phyloP scores from a whole-genome alignment of 2,797 vertebrate species.

The Trichosurus vulpecula region DNA sequence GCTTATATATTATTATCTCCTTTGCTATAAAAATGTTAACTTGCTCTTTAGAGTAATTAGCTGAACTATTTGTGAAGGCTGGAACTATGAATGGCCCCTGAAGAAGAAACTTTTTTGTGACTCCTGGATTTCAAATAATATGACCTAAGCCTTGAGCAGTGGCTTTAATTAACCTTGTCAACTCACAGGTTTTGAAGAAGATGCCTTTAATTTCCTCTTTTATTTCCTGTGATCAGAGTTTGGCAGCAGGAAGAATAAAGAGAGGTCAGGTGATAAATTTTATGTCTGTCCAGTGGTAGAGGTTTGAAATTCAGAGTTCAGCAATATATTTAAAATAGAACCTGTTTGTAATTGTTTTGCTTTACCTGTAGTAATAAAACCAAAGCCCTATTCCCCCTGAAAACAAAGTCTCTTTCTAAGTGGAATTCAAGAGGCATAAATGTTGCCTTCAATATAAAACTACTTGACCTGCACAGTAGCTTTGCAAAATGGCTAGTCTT shows the following conservation, averaged over 20 bases:
- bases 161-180: background rate
- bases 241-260: background rate
- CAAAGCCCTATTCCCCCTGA: background rate
- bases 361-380: background rate
- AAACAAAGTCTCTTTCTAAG: background rate
- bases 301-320: background rate
- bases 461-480: background rate
- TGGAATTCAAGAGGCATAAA: background rate
- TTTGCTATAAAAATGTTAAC: background rate
- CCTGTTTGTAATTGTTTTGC: background rate
- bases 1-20: background rate
- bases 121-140: background rate
- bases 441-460: background rate
- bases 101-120: background rate
- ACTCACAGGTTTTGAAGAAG: background rate
- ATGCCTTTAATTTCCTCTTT: background rate
- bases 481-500: background rate
- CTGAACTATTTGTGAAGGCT: background rate
- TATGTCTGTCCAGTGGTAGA: background rate
- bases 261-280: background rate
- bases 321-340: background rate
- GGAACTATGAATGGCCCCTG: background rate
- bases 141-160: background rate
- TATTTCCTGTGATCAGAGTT: background rate
- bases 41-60: background rate